Percentiles rank a stretch among this genome's conserved stretches.
Evolutionary conservation across 92 coral and sea anemone genomes (phyloP).

Genomic region (Epizoanthus fatuus): DNA sequence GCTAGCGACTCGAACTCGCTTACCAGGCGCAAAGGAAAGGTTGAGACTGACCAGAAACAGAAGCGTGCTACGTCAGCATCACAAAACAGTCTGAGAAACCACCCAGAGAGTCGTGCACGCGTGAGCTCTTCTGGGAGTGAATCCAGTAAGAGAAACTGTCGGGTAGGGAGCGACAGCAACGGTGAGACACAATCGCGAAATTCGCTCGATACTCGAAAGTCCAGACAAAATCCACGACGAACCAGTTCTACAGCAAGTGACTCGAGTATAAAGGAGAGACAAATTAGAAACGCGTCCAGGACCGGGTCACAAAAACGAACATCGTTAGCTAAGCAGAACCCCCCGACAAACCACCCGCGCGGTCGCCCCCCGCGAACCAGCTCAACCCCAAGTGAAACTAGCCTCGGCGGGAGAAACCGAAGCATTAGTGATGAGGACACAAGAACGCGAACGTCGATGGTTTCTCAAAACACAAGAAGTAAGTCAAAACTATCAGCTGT

Average conservation of each 20-base stretch:
- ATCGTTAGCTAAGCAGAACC: neutral
- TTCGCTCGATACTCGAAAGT: neutral
- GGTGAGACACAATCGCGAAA: neutral
- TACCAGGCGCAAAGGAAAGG: neutral
- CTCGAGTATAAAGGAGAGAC: constrained; percentile 14
- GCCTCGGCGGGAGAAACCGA: neutral
- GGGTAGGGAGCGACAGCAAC: neutral
- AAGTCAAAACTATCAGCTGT: neutral
- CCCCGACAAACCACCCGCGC: neutral
- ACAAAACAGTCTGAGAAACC: neutral
- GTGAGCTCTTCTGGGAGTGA: neutral
- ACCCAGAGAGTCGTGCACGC: neutral
- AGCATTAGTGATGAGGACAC: neutral
- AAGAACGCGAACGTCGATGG: neutral
- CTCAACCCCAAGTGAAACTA: constrained; percentile 31
- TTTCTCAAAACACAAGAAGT: constrained; percentile 6
- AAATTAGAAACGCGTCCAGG: neutral
- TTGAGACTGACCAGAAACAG: neutral
- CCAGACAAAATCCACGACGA: constrained; percentile 1
- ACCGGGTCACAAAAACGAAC: neutral
- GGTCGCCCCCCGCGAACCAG: constrained; percentile 27
- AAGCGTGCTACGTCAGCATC: constrained; percentile 3
- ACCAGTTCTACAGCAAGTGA: constrained; percentile 41
- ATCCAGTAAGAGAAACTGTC: neutral
- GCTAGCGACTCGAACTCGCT: constrained; percentile 14